Conservation (phyloP, 2,888 invertebrate species). For the Rotaria magnacalcarata region DNA sequence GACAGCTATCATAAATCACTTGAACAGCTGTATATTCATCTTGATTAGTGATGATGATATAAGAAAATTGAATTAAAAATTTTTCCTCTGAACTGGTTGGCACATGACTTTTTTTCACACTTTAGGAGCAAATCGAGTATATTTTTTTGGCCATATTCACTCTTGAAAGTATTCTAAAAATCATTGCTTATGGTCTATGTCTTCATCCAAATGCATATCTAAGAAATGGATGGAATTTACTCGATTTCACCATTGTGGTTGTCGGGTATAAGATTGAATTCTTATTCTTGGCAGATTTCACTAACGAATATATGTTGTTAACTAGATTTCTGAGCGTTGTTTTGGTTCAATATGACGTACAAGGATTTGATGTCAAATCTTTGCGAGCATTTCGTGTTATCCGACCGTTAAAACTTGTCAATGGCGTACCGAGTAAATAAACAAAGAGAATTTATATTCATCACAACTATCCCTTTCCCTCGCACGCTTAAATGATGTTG, state of each 20-base stretch:
- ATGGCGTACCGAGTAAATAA: conserved; percentile 93
- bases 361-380: conserved; percentile 88
- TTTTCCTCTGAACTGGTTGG: no score
- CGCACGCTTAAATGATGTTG: neutral
- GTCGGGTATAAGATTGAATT: conserved; percentile 77
- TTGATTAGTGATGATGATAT: no score
- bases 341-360: conserved; percentile 42
- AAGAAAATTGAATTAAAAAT: no score
- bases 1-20: no score
- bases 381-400: conserved; percentile 94
- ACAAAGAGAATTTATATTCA: no score
- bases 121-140: conserved; percentile 93
- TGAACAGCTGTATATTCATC: no score
- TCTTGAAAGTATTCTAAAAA: conserved; percentile 96
- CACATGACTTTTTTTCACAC: no score
- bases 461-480: no score
- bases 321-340: conserved; percentile 33
- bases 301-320: conserved; percentile 1
- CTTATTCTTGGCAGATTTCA: no score
- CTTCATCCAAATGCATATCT: conserved; percentile 89
- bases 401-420: conserved; percentile 90
- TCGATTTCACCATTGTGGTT: conserved; percentile 81
- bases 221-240: conserved; percentile 92
- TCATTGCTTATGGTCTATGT: conserved; percentile 83
- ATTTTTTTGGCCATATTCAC: conserved; percentile 98